Conservation (phyloP, 2,113 vertebrate species). For the Actenoides lindsayi region DNA sequence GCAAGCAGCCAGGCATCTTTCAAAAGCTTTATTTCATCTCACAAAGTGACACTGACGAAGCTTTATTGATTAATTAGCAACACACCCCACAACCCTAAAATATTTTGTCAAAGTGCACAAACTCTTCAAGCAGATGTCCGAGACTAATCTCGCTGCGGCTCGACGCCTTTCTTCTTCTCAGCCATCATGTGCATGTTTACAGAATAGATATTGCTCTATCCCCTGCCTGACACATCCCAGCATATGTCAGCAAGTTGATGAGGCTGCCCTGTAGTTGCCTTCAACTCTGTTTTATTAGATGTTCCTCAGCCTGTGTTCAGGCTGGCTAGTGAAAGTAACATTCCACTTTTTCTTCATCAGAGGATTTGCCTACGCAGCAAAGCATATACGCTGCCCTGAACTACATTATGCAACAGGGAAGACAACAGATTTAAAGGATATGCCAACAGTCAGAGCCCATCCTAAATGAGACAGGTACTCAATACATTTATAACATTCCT, state of each 20-base stretch:
- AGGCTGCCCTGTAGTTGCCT: background rate
- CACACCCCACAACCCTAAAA: background rate
- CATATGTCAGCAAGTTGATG: background rate
- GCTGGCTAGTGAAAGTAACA: background rate
- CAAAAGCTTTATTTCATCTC: background rate
- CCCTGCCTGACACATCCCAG: background rate
- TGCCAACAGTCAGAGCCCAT: background rate
- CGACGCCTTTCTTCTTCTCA: background rate
- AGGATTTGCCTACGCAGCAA: background rate
- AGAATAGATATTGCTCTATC: background rate
- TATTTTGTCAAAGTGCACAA: background rate
- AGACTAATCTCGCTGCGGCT: background rate
- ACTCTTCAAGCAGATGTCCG: background rate
- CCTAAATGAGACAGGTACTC: background rate
- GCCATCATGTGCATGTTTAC: background rate
- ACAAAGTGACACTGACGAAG: accelerated
- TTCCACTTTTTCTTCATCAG: background rate
- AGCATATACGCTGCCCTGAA: background rate
- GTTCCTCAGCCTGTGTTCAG: background rate
- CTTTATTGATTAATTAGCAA: background rate
- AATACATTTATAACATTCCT: background rate
- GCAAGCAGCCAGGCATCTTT: background rate
- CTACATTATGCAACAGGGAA: accelerated
- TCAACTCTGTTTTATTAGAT: background rate
- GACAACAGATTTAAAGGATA: background rate